A percentile compares a stretch with the other conserved stretches of the same genome.
These are phyloP conservation scores for Daphoenositta chrysoptera DNA, from an alignment of 2,113 vertebrate genomes.

Conservation along the genomic window DNA sequence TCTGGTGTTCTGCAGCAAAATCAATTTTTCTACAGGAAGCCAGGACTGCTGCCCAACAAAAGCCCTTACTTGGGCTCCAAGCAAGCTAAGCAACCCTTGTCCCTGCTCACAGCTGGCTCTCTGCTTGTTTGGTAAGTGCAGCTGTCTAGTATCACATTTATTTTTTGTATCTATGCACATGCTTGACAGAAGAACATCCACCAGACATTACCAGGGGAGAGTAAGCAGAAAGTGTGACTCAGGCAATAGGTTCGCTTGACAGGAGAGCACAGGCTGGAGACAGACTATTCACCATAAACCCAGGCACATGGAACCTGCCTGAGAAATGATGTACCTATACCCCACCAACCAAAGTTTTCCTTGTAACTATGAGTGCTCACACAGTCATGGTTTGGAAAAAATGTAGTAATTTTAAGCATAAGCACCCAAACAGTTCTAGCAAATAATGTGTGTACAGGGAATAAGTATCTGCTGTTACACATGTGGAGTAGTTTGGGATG, in stretches of 20 bases:
- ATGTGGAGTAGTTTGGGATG: not conserved
- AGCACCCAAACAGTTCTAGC: not conserved
- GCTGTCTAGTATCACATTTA: fast-evolving
- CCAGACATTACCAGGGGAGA: not conserved
- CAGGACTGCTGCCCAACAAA: not conserved
- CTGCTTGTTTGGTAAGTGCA: not conserved
- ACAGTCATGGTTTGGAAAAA: not conserved
- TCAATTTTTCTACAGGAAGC: not conserved
- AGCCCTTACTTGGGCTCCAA: not conserved
- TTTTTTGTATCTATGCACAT: not conserved
- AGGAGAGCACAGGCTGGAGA: not conserved
- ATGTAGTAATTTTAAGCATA: not conserved
- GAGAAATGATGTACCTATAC: not conserved
- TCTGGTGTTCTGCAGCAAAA: not conserved
- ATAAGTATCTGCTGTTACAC: not conserved
- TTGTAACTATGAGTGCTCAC: not conserved
- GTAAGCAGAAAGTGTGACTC: not conserved
- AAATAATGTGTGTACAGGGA: not conserved
- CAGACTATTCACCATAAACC: not conserved
- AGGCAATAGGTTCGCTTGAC: not conserved
- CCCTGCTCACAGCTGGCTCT: not conserved
- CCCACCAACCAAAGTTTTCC: not conserved
- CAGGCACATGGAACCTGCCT: not conserved
- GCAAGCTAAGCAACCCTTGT: not conserved
- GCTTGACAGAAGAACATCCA: not conserved